Evolutionary conservation across 2,797 vertebrate genomes (phyloP).

Genomic region (Buphagus erythrorhynchus): DNA sequence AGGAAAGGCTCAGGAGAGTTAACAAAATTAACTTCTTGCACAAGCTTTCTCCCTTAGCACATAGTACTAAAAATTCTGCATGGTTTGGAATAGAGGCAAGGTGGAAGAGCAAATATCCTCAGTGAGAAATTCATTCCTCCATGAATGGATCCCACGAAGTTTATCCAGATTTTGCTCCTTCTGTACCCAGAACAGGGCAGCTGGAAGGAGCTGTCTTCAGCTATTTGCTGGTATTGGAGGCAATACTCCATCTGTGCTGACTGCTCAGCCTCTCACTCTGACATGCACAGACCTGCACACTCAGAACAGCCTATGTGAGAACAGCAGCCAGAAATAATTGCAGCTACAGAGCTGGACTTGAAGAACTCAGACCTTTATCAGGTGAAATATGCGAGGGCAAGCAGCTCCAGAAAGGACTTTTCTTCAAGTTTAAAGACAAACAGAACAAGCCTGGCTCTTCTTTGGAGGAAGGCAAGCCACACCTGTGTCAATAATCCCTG

Average conservation of each 20-base stretch:
- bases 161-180: not conserved
- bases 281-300: not conserved
- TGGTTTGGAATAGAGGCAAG: not conserved
- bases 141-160: not conserved
- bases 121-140: not conserved
- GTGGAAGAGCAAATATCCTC: not conserved
- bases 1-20: not conserved
- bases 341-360: constrained; percentile 9
- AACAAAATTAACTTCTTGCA: not conserved
- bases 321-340: constrained; percentile 7
- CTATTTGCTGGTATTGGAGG: not conserved
- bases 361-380: constrained; percentile 34
- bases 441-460: constrained; percentile 25
- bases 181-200: not conserved
- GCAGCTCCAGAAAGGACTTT: constrained; percentile 44
- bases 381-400: not conserved
- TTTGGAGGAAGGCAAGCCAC: constrained; percentile 66
- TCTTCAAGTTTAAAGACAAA: constrained; percentile 60
- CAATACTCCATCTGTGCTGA: constrained; percentile 2
- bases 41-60: not conserved
- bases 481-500: constrained; percentile 77
- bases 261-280: not conserved
- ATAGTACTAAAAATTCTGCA: not conserved
- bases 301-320: not conserved
- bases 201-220: constrained; percentile 24